A percentile compares a stretch with the other conserved stretches of the same genome.
Conservation (phyloP, 2,113 vertebrate genomes). For the Capreolus pygargus region DNA sequence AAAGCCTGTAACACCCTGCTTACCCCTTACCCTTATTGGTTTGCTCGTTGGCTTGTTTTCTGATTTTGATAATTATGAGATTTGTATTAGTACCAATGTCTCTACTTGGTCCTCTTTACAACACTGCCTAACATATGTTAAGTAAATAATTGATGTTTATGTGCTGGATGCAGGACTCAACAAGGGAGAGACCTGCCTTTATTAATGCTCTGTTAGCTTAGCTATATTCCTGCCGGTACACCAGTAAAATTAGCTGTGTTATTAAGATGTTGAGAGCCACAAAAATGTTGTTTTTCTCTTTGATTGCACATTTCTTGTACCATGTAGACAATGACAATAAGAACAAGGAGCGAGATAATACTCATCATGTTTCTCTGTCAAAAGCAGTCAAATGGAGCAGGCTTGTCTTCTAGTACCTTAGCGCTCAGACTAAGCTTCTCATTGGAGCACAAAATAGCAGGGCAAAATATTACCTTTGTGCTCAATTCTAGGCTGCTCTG, state of each 20-base stretch:
- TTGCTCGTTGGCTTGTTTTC: slow-evolving; percentile 12
- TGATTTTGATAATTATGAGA: neutral
- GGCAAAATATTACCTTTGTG: slow-evolving; percentile 48
- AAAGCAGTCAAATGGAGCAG: neutral
- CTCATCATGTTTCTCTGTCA: slow-evolving; percentile 24
- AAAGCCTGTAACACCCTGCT: neutral
- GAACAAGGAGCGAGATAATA: slow-evolving; percentile 51
- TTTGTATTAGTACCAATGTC: neutral
- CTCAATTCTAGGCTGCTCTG: slow-evolving; percentile 34
- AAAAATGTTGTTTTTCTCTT: slow-evolving; percentile 44
- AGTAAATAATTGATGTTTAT: neutral
- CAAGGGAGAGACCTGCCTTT: neutral
- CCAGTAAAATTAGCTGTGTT: slow-evolving; percentile 9
- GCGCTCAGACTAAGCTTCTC: slow-evolving; percentile 13
- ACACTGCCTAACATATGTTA: neutral
- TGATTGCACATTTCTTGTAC: slow-evolving; percentile 9
- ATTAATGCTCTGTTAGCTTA: neutral
- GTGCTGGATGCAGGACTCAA: neutral
- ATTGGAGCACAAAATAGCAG: slow-evolving; percentile 31
- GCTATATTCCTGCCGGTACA: neutral
- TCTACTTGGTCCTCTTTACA: neutral
- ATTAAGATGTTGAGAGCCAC: slow-evolving; percentile 29
- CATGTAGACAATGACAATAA: neutral
- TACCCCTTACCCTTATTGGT: neutral
- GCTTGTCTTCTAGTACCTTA: neutral